Evolutionary conservation across 2,113 vertebrate species (phyloP), one percentile per base, ranked within the genome.

Genomic region (Physeter macrocephalus): DNA sequence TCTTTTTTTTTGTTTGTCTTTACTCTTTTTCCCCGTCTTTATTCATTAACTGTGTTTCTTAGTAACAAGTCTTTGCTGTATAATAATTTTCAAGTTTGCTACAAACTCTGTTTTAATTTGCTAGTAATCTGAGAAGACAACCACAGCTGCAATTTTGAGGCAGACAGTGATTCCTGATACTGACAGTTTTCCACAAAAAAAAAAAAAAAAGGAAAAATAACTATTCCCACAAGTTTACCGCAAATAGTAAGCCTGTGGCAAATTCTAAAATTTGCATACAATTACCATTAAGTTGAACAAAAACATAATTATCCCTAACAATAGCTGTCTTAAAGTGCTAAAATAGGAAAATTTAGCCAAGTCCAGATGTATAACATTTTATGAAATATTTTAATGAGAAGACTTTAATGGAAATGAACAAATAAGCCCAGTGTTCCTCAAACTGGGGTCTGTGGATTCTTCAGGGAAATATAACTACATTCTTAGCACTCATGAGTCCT

Each of bases 241-340:
- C 98, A 98, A 98, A 97, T 90, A 98, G 86, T 94, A 97, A 98
- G 92, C 82, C 97, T 98, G 96, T 98, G 98, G 97, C 92, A 97
- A 96, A 88, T 86, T 97, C 84, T 96, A 97, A 97, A 98, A 98
- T 98, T 98, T 98, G 97, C 97, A 98, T 98, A 98, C 97, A 98
- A 97, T 98, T 98, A 98, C 72, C 15, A 0, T 95, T 96, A 98
- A 86, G 66, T 91, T 96, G 95, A 96, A 97, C 91, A 95, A 97
- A 98, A 88, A 75, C 92, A 95, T 97, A 83, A 66, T 97, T 98
- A 96, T 95, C 96, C 83, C 96, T 98, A 98, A 98, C 96, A 98
- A 98, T 94, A 97, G 83, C n/a, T 94, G 43, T 85, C 75, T 97
- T 88, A 97, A 96, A 91, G 27, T 93, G 80, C 74, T 97, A 96